These are phyloP conservation scores for Thereva nobilitata DNA, from an alignment of 2,888 invertebrate species.

Conservation along the genomic window DNA sequence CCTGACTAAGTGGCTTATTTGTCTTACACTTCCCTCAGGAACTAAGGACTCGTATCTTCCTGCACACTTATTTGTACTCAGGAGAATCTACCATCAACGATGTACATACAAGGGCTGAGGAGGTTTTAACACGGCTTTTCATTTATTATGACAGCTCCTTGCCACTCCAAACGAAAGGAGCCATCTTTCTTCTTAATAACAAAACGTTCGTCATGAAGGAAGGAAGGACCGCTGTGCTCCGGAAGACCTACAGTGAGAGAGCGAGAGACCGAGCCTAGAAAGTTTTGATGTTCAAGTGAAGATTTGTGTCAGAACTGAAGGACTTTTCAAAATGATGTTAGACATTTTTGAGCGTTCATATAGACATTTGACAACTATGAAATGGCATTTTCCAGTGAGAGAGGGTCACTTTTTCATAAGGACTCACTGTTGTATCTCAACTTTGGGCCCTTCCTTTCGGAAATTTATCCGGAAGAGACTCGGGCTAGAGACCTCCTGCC, in stretches of 20 bases:
- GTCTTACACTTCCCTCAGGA: constrained; percentile 23
- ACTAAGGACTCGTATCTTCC: constrained; percentile 6
- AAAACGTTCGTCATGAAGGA: constrained; percentile 29
- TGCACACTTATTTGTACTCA: constrained; percentile 12
- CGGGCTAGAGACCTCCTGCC: no score
- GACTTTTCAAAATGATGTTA: constrained; percentile 17
- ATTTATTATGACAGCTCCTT: constrained; percentile 35
- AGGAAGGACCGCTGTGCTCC: constrained; percentile 16
- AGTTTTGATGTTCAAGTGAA: constrained; percentile 9
- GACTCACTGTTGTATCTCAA: no score
- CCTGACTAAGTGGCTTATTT: constrained; percentile 34
- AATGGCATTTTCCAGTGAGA: no score
- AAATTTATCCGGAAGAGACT: no score
- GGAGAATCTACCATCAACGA: constrained; percentile 13
- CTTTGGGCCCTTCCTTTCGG: no score
- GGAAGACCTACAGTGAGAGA: constrained; percentile 17
- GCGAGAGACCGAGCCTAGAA: neutral
- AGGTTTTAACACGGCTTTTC: constrained; percentile 33
- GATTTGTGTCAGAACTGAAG: constrained; percentile 28
- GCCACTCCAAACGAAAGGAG: constrained; percentile 29
- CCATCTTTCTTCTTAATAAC: constrained; percentile 33
- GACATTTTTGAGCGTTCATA: constrained; percentile 15
- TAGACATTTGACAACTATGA: neutral
- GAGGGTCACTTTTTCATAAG: no score
- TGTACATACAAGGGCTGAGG: constrained; percentile 17